A percentile compares a stretch with the other conserved stretches of the same genome.
Evolutionary conservation across 1,140 invertebrate genomes (phyloP).

Genomic region (Drosophila arizonae): DNA sequence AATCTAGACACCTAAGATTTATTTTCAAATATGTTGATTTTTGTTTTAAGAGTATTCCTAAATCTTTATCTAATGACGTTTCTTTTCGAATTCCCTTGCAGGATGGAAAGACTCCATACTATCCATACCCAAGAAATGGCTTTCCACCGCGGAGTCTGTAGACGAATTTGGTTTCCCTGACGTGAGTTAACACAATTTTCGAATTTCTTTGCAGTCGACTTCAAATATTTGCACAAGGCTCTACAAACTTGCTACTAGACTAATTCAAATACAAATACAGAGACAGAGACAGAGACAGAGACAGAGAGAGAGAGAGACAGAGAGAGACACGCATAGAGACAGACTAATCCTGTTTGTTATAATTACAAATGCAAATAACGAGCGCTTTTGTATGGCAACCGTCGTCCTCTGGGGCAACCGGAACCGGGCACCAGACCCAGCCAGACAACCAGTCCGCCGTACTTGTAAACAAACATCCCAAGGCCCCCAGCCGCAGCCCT

Average conservation of each 20-base stretch:
- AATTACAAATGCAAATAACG: slow-evolving; percentile 83
- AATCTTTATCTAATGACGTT: slow-evolving; percentile 12
- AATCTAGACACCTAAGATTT: no score
- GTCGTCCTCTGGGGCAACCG: slow-evolving; percentile 40
- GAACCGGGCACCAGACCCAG: slow-evolving; percentile 22
- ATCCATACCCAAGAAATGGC: slow-evolving; percentile 87
- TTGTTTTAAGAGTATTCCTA: not conserved
- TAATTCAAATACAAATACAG: slow-evolving; percentile 66
- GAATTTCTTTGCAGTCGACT: slow-evolving; percentile 44
- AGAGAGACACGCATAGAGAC: slow-evolving; percentile 17
- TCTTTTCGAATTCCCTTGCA: slow-evolving; percentile 54
- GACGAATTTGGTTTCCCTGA: slow-evolving; percentile 83
- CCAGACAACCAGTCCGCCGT: slow-evolving; percentile 34
- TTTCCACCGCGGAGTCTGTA: slow-evolving; percentile 85
- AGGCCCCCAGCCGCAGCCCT: not conserved
- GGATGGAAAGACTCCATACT: slow-evolving; percentile 88
- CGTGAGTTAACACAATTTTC: slow-evolving; percentile 78
- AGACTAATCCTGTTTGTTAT: slow-evolving; percentile 82
- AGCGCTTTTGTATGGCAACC: slow-evolving; percentile 66
- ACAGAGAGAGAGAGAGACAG: slow-evolving; percentile 2
- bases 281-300: slow-evolving; percentile 24
- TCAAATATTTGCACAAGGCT: slow-evolving; percentile 65
- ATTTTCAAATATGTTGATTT: not conserved
- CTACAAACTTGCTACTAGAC: slow-evolving; percentile 59
- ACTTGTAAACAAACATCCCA: slow-evolving; percentile 51